Evolutionary conservation across 1,140 invertebrate genomes (phyloP), one percentile per base, ranked within the genome.

Genomic region (Zaprionus ghesquierei): DNA sequence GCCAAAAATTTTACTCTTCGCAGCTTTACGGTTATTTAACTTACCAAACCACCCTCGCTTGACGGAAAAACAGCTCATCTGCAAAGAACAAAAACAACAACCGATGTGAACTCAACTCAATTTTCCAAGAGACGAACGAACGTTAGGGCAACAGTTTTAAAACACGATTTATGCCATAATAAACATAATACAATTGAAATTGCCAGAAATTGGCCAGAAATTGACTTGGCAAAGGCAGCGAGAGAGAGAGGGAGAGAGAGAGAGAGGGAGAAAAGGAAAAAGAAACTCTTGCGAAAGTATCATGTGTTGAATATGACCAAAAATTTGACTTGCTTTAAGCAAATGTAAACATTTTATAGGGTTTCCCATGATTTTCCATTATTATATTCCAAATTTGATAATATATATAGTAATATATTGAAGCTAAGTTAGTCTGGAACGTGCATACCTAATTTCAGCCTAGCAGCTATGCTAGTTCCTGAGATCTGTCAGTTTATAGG

Each of bases 161-260:
- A 72, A 72, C 59, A 38, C 69, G 55, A 72, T 72, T 72, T 72
- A 68, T 60, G 63, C 62, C 63, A 46, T 60, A 65, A 66, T 65
- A 59, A 41, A 53, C 25, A 66, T 59, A 71, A 65, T 53, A 53
- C 63, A 54, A 60, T 59, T 72, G 33, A 66, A 60, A 68, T 66
- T 60, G 22, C 41, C 27, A 18, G 12, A 46, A 66, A 72, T 66
- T 54, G 31, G 31, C 25, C 23, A 15, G 12, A 33, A 15, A 53
- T 33, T 55, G 51, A 66, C 10, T 53, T 54, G 23, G 5, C 15
- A 38, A n/a, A 15, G 46, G 29, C 18, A 15, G 22, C 13, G 6
- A 6, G 4, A 29, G 15, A 12, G 3, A 22, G 13, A 41, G 6
- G 10, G 41, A 46, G 41, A 13, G 38, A 2, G 13, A 38, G 3